Evolutionary conservation across 2,888 invertebrate genomes (phyloP).

Genomic region (Melanostoma scalare): DNA sequence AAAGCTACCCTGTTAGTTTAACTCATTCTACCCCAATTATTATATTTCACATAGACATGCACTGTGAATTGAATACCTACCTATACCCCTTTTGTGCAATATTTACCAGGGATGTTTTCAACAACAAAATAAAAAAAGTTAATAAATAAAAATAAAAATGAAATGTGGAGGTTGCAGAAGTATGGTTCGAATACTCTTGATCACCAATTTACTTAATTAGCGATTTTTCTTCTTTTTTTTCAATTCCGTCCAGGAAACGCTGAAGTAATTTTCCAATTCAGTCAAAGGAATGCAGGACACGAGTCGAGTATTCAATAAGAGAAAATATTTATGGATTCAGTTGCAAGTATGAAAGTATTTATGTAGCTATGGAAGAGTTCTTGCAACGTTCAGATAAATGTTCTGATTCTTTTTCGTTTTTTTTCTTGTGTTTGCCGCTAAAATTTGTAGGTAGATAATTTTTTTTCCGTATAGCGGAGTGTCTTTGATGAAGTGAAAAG

Average conservation of each 20-base stretch:
- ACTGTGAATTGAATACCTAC: slow-evolving; percentile 40
- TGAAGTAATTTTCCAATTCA: slow-evolving; percentile 63
- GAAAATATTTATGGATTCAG: slow-evolving; percentile 31
- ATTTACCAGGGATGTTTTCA: too few relatives aligned
- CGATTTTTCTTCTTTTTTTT: slow-evolving; percentile 41
- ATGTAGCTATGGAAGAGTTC: slow-evolving; percentile 17
- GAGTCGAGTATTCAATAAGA: slow-evolving; percentile 52
- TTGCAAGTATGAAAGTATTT: too few relatives aligned
- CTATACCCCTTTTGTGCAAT: slow-evolving; percentile 34
- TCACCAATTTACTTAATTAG: slow-evolving; percentile 72
- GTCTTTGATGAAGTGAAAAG: slow-evolving; percentile 18
- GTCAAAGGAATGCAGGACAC: slow-evolving; percentile 55
- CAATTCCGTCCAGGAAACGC: slow-evolving; percentile 65
- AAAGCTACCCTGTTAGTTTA: slow-evolving; percentile 2
- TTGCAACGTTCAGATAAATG: not conserved
- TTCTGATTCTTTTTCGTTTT: not conserved
- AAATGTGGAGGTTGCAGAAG: slow-evolving; percentile 16
- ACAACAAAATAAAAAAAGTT: not conserved
- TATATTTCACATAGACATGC: slow-evolving; percentile 50
- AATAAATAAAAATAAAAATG: not conserved
- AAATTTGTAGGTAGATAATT: slow-evolving; percentile 54
- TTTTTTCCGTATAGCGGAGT: slow-evolving; percentile 7
- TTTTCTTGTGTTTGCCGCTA: slow-evolving; percentile 29
- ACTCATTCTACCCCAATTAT: slow-evolving; percentile 40
- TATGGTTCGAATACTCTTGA: slow-evolving; percentile 55